These are phyloP conservation scores for Mustelus asterias DNA, from an alignment of 2,113 vertebrate genomes.

Conservation along the genomic window DNA sequence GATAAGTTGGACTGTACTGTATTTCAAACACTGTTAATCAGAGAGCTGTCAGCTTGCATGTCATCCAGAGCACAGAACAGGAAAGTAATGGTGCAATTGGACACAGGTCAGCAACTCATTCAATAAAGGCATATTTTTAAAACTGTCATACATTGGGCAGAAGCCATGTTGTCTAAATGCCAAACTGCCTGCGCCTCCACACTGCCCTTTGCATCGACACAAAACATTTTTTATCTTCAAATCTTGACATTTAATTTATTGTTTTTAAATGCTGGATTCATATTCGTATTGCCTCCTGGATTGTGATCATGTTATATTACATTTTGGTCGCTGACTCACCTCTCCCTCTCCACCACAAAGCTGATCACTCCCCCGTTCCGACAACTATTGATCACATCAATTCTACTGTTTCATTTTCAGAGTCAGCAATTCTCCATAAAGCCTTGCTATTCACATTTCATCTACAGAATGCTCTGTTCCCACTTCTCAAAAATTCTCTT, in stretches of 20 bases:
- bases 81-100: slow-evolving; percentile 40
- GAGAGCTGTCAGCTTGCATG: slow-evolving; percentile 43
- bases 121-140: slow-evolving; percentile 23
- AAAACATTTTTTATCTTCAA: not conserved
- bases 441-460: not conserved
- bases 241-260: not conserved
- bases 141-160: not conserved
- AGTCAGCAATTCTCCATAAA: not conserved
- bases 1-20: slow-evolving; percentile 42
- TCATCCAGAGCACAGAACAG: slow-evolving; percentile 41
- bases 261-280: not conserved
- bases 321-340: not conserved
- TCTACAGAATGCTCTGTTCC: not conserved
- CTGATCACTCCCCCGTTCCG: not conserved
- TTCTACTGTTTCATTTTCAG: not conserved
- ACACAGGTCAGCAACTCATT: slow-evolving; percentile 39
- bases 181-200: not conserved
- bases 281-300: not conserved
- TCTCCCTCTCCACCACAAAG: not conserved
- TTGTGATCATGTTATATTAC: not conserved
- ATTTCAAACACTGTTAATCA: slow-evolving; percentile 45
- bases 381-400: not conserved
- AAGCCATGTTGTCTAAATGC: slow-evolving; percentile 21
- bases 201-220: not conserved
- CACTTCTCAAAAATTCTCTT: not conserved